Conservation (phyloP, 2,888 invertebrate genomes). For the Acrobasis repandana region DNA sequence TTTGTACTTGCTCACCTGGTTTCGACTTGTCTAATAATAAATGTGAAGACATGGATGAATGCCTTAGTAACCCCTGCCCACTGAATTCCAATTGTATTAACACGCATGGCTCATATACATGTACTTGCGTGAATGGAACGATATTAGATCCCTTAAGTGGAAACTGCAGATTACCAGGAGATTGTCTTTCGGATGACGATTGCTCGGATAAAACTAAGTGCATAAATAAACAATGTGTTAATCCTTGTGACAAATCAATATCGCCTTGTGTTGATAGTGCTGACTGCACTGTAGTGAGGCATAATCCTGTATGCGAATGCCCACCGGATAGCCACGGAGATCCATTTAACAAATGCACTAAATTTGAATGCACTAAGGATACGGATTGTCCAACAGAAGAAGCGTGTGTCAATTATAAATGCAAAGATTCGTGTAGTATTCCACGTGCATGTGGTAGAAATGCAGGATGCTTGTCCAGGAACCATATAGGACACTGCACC, state of each 20-base stretch:
- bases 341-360: slow-evolving; percentile 86
- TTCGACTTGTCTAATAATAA: slow-evolving; percentile 85
- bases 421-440: slow-evolving; percentile 91
- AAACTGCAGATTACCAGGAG: slow-evolving; percentile 92
- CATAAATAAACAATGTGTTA: slow-evolving; percentile 88
- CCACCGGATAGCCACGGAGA: slow-evolving; percentile 89
- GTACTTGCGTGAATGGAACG: slow-evolving; percentile 89
- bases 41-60: slow-evolving; percentile 93
- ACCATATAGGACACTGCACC: slow-evolving; percentile 92
- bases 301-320: slow-evolving; percentile 89
- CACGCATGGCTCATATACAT: slow-evolving; percentile 89
- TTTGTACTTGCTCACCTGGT: slow-evolving; percentile 90
- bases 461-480: slow-evolving; percentile 88
- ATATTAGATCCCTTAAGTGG: slow-evolving; percentile 88
- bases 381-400: slow-evolving; percentile 88
- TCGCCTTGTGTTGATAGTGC: slow-evolving; percentile 89
- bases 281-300: slow-evolving; percentile 87
- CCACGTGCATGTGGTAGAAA: slow-evolving; percentile 92
- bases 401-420: slow-evolving; percentile 90
- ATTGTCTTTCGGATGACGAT: slow-evolving; percentile 90
- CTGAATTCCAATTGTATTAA: slow-evolving; percentile 90
- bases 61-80: slow-evolving; percentile 90
- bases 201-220: slow-evolving; percentile 91
- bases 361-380: slow-evolving; percentile 90
- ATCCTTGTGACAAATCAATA: slow-evolving; percentile 86